Conservation (phyloP, 2,113 vertebrate genomes). For the Lucifuga dentata region DNA sequence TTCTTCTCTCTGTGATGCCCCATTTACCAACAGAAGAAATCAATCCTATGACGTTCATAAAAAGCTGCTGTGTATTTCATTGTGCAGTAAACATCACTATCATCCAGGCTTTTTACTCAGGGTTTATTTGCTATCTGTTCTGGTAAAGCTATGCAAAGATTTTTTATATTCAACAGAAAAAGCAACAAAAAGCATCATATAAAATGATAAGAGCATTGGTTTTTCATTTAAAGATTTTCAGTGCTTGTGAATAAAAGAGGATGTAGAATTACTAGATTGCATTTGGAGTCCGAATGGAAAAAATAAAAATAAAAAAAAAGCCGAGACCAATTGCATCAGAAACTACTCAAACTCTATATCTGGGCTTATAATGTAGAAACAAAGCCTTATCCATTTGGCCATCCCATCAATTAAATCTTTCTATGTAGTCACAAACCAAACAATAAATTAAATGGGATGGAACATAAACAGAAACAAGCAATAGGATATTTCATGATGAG, state of each 20-base stretch:
- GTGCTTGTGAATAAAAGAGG: constrained; percentile 36
- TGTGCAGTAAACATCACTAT: constrained; percentile 53
- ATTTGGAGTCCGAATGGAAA: constrained; percentile 32
- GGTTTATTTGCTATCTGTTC: constrained; percentile 29
- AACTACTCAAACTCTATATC: neutral
- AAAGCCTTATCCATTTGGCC: constrained; percentile 14
- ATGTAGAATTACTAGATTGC: constrained; percentile 35
- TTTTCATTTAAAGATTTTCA: constrained; percentile 60
- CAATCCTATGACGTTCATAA: constrained; percentile 62
- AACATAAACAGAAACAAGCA: constrained; percentile 18
- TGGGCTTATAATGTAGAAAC: neutral
- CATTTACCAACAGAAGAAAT: constrained; percentile 67
- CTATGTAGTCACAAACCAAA: neutral
- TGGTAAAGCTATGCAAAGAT: constrained; percentile 19
- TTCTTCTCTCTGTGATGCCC: constrained; percentile 62
- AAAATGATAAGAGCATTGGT: constrained; percentile 71
- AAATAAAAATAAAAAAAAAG: constrained; percentile 1
- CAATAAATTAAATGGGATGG: constrained; percentile 12
- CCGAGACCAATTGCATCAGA: constrained; percentile 28
- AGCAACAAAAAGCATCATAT: constrained; percentile 47
- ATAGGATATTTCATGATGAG: constrained; percentile 5
- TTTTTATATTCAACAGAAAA: constrained; percentile 24
- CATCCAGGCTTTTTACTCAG: constrained; percentile 33
- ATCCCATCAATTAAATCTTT: constrained; percentile 32
- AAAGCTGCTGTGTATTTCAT: constrained; percentile 64